phyloP scores from a whole-genome alignment of 2,797 vertebrate species.

The Calcarius lapponicus region DNA sequence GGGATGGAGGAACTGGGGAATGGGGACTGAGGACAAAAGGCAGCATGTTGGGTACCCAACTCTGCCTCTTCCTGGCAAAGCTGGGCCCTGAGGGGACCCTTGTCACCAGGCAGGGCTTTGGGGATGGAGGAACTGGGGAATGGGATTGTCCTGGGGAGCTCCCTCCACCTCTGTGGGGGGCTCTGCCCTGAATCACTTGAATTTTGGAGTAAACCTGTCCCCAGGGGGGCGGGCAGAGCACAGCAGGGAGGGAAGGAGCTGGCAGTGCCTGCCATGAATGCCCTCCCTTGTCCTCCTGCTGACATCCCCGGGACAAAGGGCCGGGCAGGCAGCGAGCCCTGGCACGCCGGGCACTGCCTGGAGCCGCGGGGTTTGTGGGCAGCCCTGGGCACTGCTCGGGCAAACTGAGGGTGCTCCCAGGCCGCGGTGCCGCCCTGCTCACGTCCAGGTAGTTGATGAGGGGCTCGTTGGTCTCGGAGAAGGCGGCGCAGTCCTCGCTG shows the following conservation, averaged over 20 bases:
- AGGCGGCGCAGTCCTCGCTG: constrained; percentile 55
- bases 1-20: background rate
- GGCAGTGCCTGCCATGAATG: background rate
- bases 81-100: too few species aligned
- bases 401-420: background rate
- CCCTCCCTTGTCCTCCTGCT: background rate
- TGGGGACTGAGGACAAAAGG: too few species aligned
- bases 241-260: background rate
- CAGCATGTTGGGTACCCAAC: too few species aligned
- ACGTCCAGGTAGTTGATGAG: constrained; percentile 81
- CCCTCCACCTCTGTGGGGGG: too few species aligned
- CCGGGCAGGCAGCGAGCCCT: background rate
- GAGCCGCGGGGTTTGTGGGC: accelerated
- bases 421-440: background rate
- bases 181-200: background rate
- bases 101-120: too few species aligned
- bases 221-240: accelerated
- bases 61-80: too few species aligned
- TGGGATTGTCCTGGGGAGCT: background rate
- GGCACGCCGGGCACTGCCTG: background rate
- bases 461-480: constrained; percentile 65
- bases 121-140: too few species aligned
- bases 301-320: background rate
- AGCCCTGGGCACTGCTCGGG: accelerated
- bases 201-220: background rate